Base-by-base conservation (phyloP, 35 echinoderm and acorn worm genomes). In the Lytechinus pictus region DNA sequence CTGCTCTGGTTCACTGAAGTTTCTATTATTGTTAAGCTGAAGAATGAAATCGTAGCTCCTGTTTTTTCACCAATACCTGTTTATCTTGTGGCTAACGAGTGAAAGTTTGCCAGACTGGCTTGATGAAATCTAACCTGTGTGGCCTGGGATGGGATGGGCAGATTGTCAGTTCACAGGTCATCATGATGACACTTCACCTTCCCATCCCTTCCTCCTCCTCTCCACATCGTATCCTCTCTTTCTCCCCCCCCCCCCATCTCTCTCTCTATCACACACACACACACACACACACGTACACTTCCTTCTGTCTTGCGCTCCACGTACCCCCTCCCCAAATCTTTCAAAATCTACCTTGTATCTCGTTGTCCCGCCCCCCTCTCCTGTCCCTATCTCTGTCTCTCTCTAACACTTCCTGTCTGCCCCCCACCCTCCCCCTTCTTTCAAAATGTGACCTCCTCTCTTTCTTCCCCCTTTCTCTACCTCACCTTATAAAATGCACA, bases 151-250 rank as follows among this genome's bases (percentile, higher is more conserved):
- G 66, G 66, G 66, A 79, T 79, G 66, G 66, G 66, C 66, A 79
- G 66, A 79, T 79, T 79, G 66, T 79, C 66, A 79, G 66, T 79
- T 79, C 66, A 79, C 66, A 79, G 66, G 66, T 79, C 66, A 79
- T 79, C 66, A 79, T 7, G 66, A 79, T 79, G 14, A 79, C 66
- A 79, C 66, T 79, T 79, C 66, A 79, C 19, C 19, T 79, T 24
- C 66, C n/a, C 16, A 24, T 8, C 8, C 66, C n/a, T 24, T n/a
- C 19, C 8, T 7, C n/a, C 66, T 79, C 66, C n/a, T 44, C 2
- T 44, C 66, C 16, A 6, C 16, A 44, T 44, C 2, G 33, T 44
- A 44, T 44, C 33, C 0, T 44, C 66, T 79, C 16, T 79, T 8
- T n/a, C 66, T 79, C 19, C 8, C 19, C 8, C 19, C n/a, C 66